Percentiles rank a stretch among this genome's conserved stretches.
These are phyloP conservation scores for Lepisosteus osseus DNA, from an alignment of 2,113 vertebrate species.

Conservation along the genomic window DNA sequence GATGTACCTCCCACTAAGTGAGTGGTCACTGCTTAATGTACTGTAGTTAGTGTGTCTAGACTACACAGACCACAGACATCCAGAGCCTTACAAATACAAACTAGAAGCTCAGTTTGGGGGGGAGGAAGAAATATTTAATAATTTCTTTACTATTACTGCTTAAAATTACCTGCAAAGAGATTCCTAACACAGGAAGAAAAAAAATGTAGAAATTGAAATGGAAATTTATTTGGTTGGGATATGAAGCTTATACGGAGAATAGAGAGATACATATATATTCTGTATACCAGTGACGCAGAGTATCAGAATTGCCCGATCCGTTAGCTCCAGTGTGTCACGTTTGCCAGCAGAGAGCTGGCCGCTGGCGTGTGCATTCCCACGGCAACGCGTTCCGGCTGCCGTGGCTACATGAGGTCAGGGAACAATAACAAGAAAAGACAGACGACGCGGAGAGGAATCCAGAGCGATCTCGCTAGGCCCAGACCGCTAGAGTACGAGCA, in stretches of 20 bases:
- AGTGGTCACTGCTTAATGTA: not conserved
- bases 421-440: not conserved
- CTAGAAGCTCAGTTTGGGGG: too few relatives aligned
- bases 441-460: not conserved
- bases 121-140: too few relatives aligned
- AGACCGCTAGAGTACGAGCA: too few relatives aligned
- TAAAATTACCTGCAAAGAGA: too few relatives aligned
- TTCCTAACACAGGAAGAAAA: too few relatives aligned
- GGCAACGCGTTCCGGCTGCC: not conserved
- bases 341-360: not conserved
- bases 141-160: too few relatives aligned
- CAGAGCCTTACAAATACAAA: not conserved
- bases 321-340: constrained; percentile 5
- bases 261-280: too few relatives aligned
- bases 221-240: too few relatives aligned
- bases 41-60: constrained; percentile 1
- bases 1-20: too few relatives aligned
- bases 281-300: too few relatives aligned
- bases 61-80: not conserved
- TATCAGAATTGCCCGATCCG: not conserved
- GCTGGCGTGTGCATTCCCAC: not conserved
- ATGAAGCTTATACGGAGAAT: too few relatives aligned
- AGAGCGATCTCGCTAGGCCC: not conserved
- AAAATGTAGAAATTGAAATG: too few relatives aligned
- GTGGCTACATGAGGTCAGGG: not conserved